A percentile compares a stretch with the other conserved stretches of the same genome.
These are phyloP conservation scores for Odocoileus virginianus DNA, from an alignment of 2,113 vertebrate species.

Conservation along the genomic window DNA sequence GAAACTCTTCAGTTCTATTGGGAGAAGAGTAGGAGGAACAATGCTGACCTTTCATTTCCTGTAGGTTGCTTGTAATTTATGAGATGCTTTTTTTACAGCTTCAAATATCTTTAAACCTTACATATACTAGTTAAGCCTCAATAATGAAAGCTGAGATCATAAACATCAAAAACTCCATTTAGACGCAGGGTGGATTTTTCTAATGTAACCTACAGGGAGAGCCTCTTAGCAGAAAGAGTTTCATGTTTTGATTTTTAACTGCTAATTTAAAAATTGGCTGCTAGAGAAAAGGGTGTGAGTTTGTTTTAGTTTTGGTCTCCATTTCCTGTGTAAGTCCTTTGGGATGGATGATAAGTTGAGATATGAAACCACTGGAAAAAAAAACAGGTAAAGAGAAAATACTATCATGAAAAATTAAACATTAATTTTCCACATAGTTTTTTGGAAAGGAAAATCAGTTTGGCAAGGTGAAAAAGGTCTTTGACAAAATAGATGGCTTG, in stretches of 20 bases:
- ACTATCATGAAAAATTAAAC: slow-evolving; percentile 57
- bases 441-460: slow-evolving; percentile 25
- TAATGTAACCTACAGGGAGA: neutral
- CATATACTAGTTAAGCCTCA: neutral
- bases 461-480: neutral
- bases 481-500: neutral
- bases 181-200: neutral
- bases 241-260: neutral
- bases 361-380: slow-evolving; percentile 47
- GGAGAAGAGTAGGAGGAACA: neutral
- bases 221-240: neutral
- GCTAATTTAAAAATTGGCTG: slow-evolving; percentile 34
- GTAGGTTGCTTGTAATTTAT: neutral
- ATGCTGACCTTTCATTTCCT: neutral
- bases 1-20: neutral
- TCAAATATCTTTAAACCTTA: neutral
- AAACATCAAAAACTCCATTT: neutral
- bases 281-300: slow-evolving; percentile 66
- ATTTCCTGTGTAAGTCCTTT: slow-evolving; percentile 73
- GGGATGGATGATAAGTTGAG: slow-evolving; percentile 68
- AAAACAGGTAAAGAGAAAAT: slow-evolving; percentile 55
- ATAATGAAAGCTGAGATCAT: neutral
- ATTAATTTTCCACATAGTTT: slow-evolving; percentile 17
- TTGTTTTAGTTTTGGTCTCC: neutral
- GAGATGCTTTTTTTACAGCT: neutral